Conservation (phyloP, 2,113 vertebrate genomes). For the Emberiza fucata region DNA sequence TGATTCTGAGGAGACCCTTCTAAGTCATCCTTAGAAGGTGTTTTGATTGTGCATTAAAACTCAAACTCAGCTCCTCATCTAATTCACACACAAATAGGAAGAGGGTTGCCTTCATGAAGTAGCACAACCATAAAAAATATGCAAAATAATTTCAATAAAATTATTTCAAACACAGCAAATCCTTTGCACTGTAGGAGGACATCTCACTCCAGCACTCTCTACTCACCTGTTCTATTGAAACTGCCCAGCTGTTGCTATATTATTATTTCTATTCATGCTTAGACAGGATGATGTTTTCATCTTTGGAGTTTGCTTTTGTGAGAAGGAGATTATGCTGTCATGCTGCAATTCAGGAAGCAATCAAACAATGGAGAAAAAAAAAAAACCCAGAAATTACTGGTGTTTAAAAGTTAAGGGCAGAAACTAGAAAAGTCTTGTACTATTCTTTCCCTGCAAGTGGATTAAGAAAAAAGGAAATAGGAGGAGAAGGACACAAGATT, state of each 20-base stretch:
- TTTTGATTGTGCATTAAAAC: neutral
- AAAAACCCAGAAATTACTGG: neutral
- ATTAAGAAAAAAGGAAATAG: neutral
- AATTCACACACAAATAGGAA: neutral
- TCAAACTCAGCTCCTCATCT: neutral
- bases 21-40: neutral
- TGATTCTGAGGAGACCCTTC: accelerated
- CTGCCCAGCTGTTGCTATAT: neutral
- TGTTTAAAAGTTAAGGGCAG: neutral
- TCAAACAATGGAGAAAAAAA: neutral
- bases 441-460: neutral
- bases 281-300: neutral
- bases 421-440: neutral
- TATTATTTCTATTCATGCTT: neutral
- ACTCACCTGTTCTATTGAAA: neutral
- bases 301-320: neutral
- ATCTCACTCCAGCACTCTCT: neutral
- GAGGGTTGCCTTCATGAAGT: neutral
- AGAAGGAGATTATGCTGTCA: neutral
- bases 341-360: neutral
- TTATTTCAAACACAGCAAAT: neutral
- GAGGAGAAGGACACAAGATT: neutral
- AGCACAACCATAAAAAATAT: neutral
- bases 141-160: neutral
- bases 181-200: neutral